Evolutionary conservation across 2,113 vertebrate species (phyloP), one percentile per base, ranked within the genome.

Genomic region (Eonycteris spelaea): DNA sequence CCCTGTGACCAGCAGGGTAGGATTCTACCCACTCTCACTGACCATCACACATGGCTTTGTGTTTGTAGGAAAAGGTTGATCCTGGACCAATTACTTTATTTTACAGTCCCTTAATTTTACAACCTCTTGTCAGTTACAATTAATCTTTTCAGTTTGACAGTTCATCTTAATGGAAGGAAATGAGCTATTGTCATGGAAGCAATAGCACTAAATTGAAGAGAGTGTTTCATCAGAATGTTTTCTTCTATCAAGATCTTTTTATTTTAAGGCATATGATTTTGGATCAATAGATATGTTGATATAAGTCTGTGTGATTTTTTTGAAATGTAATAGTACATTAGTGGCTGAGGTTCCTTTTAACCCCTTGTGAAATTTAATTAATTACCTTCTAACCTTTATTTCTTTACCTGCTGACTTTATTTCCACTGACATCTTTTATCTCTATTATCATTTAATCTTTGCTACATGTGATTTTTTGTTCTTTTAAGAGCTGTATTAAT

Each of bases 341-440:
- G 45, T 59, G 43, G 33, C 86, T 10, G 38, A 48, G 33, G 35
- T 14, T 63, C 40, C 59, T 43, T 87, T 73, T 79, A n/a, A 12
- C 24, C 82, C n/a, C 15, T 40, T 30, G 10, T 40, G 33, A 79
- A 55, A 57, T 85, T 68, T 92, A 79, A 77, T 91, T 67, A 79
- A 94, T 95, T 74, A 73, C 30, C 33, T 75, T 45, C 33, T 82
- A 53, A 43, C 90, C 84, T 92, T 86, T 88, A 28, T 9, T 80
- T 85, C 35, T 22, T 83, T 13, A 63, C 28, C 24, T 65, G 24
- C 8, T 82, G 21, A 4, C 21, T 63, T 93, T 48, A 45, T 65
- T 94, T 26, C 13, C 35, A 26, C 70, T 26, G 38, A 82, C 26
- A 55, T 35, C 65, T 91, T 91, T 68, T 48, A 30, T 68, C n/a